A percentile compares a stretch with the other conserved stretches of the same genome.
Evolutionary conservation across 1,140 invertebrate genomes (phyloP).

Genomic region (Drosophila tristis): DNA sequence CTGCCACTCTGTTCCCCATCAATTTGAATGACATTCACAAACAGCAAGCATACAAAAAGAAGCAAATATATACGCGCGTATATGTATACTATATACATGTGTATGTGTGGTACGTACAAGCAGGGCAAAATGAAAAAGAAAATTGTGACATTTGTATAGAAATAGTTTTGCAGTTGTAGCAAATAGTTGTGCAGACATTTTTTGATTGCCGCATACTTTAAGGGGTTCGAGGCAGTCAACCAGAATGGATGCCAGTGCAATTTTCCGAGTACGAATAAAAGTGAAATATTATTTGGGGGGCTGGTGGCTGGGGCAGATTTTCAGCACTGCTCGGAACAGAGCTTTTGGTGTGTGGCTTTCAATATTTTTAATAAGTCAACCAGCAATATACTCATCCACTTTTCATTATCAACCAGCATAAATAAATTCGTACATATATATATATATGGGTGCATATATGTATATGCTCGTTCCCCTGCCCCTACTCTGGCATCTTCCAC

Average conservation of each 20-base stretch:
- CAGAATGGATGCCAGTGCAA: slow-evolving; percentile 19
- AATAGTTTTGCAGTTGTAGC: slow-evolving; percentile 74
- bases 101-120: background rate
- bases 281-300: slow-evolving; percentile 5
- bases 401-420: slow-evolving; percentile 24
- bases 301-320: background rate
- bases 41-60: slow-evolving; percentile 42
- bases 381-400: background rate
- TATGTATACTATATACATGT: slow-evolving; percentile 30
- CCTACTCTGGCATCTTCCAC: slow-evolving; percentile 36
- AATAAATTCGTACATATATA: too few species aligned
- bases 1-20: slow-evolving; percentile 62
- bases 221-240: slow-evolving; percentile 32
- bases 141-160: slow-evolving; percentile 67
- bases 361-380: slow-evolving; percentile 26
- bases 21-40: slow-evolving; percentile 81
- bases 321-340: background rate
- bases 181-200: slow-evolving; percentile 79
- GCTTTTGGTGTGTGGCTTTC: background rate
- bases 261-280: too few species aligned
- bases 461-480: slow-evolving; percentile 10
- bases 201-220: slow-evolving; percentile 78
- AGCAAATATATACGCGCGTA: slow-evolving; percentile 25
- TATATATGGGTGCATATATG: background rate
- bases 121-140: background rate